Evolutionary conservation across 2,888 invertebrate genomes (phyloP).

Genomic region (Galeopsomyia nigrocyanea): DNA sequence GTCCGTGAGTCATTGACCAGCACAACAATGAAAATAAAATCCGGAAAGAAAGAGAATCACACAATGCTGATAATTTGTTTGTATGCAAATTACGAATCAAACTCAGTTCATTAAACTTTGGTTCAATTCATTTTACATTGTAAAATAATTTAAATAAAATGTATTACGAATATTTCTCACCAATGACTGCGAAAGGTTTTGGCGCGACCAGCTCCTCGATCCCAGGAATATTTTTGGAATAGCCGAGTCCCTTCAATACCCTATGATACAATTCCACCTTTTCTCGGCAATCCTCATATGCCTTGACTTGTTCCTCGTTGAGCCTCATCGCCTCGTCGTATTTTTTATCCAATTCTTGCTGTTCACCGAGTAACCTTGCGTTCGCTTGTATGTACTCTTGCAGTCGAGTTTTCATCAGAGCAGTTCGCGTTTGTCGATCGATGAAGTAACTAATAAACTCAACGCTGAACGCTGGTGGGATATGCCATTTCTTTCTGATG

Average conservation of each 20-base stretch:
- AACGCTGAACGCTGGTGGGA: slow-evolving; percentile 92
- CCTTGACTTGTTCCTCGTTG: slow-evolving; percentile 76
- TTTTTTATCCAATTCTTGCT: slow-evolving; percentile 79
- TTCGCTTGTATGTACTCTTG: slow-evolving; percentile 83
- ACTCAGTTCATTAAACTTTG: too few relatives aligned
- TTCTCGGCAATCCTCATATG: slow-evolving; percentile 74
- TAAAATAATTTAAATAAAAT: too few relatives aligned
- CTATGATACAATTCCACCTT: slow-evolving; percentile 67
- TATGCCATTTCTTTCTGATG: slow-evolving; percentile 93
- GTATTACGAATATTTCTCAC: too few relatives aligned
- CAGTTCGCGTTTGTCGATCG: slow-evolving; percentile 87
- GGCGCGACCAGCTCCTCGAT: slow-evolving; percentile 48
- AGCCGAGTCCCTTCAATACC: slow-evolving; percentile 70
- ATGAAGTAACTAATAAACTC: slow-evolving; percentile 96
- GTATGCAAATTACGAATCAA: too few relatives aligned
- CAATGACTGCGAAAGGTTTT: slow-evolving; percentile 51
- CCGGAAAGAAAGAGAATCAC: too few relatives aligned
- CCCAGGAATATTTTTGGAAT: slow-evolving; percentile 59
- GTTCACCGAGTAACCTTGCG: slow-evolving; percentile 81
- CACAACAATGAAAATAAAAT: too few relatives aligned
- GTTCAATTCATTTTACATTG: too few relatives aligned
- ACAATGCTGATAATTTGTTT: too few relatives aligned
- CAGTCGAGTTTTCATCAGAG: slow-evolving; percentile 82
- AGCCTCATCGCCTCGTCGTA: slow-evolving; percentile 83
- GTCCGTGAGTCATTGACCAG: too few relatives aligned